Percentiles rank a stretch among this genome's conserved stretches.
Conservation (phyloP, 1,140 invertebrate species). For the Lordiphosa collinella region DNA sequence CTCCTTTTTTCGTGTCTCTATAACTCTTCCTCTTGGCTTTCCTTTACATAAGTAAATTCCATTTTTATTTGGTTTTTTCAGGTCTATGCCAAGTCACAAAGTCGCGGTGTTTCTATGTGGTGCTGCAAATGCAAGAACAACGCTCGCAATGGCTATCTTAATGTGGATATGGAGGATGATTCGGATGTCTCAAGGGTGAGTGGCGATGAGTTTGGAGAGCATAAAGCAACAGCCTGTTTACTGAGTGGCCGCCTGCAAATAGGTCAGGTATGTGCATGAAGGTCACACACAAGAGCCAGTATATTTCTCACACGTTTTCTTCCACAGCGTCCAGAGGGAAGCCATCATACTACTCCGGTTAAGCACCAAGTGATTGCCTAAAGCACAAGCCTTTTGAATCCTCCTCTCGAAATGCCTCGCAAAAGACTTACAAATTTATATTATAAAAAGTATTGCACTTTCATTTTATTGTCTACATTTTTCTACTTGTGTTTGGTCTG, state of each 20-base stretch:
- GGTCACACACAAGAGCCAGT: background rate
- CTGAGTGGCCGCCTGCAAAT: constrained; percentile 64
- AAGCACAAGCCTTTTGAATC: background rate
- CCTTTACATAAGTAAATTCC: constrained; percentile 33
- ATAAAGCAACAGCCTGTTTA: constrained; percentile 44
- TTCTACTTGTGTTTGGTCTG: constrained; percentile 19
- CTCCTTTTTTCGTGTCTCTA: too few relatives aligned
- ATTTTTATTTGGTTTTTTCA: constrained; percentile 17
- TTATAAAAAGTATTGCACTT: constrained; percentile 16
- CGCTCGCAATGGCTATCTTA: constrained; percentile 35
- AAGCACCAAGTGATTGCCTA: constrained; percentile 6
- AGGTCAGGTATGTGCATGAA: constrained; percentile 44
- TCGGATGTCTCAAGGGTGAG: constrained; percentile 60
- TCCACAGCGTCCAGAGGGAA: constrained; percentile 11
- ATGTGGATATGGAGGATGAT: constrained; percentile 41
- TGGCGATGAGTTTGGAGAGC: constrained; percentile 47
- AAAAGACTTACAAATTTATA: constrained; percentile 23
- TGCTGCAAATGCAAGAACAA: constrained; percentile 37
- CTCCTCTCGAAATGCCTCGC: background rate
- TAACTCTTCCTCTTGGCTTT: too few relatives aligned
- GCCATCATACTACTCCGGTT: background rate
- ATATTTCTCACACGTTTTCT: background rate
- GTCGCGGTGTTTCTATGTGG: constrained; percentile 20
- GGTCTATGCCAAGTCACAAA: constrained; percentile 72
- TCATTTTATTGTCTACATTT: constrained; percentile 66